Evolutionary conservation across 2,113 vertebrate species (phyloP).

Genomic region (Trachemys scripta): DNA sequence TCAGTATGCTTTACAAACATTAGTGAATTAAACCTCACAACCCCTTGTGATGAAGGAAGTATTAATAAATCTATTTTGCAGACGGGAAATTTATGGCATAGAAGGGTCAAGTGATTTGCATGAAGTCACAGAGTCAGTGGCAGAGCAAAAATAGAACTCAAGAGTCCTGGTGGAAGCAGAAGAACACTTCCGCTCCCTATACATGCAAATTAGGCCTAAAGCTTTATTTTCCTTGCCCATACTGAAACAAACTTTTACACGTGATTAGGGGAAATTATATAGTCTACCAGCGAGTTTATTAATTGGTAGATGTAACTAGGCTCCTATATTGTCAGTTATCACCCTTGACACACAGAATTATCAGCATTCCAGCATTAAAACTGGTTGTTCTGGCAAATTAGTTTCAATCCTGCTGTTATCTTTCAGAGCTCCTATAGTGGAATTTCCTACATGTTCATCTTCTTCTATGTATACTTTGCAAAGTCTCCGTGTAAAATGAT

Average conservation of each 20-base stretch:
- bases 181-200: background rate
- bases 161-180: background rate
- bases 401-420: background rate
- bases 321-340: background rate
- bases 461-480: background rate
- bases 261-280: background rate
- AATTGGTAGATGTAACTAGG: background rate
- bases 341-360: background rate
- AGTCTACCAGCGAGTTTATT: background rate
- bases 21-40: background rate
- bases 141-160: background rate
- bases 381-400: background rate
- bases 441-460: background rate
- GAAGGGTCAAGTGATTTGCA: background rate
- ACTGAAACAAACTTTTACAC: background rate
- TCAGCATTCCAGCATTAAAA: background rate
- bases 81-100: background rate
- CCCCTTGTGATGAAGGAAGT: background rate
- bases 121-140: background rate
- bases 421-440: background rate
- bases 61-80: background rate
- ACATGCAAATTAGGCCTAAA: background rate
- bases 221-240: background rate
- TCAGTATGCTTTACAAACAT: background rate
- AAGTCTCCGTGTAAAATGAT: background rate